Evolutionary conservation across 2,888 invertebrate species (phyloP), one percentile per base, ranked within the genome.

Genomic region (Andricus quercusramuli): DNA sequence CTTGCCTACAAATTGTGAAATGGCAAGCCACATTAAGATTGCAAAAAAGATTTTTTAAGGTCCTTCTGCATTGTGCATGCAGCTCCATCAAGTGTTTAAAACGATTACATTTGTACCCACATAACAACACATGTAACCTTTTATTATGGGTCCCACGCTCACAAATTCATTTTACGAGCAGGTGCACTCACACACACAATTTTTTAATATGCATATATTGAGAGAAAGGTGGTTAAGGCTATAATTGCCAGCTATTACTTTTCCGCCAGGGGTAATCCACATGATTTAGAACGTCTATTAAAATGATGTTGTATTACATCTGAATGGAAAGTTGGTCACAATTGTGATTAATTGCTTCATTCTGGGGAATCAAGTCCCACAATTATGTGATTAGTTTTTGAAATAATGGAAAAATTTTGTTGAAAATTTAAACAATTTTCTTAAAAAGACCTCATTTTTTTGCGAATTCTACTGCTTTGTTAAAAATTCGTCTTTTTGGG

Each of bases 181-280:
- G 51, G 70, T 51, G 51, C 51, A 51, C 51, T 70, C 51, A 9
- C 59, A 70, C 70, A 51, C 70, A 32, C 70, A 70, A 70, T 47
- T n/a, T 29, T 70, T 74, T 56, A 74, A 74, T 74, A 74, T 74
- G 17, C 70, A 74, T 11, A 25, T 32, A 74, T 74, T 51, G 32
- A 74, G 70, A 74, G 70, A 74, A 74, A 74, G 70, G 70, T 74
- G 51, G 51, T 51, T 74, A 51, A 56, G 32, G n/a, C 51, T 56
- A n/a, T 74, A 74, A 74, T 70, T 74, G 29, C 32, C 51, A 32
- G 70, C 51, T 37, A 74, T 56, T 56, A 74, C 70, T 74, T 74
- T 70, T 74, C 51, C 56, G 70, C n/a, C 3, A 22, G 51, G 17
- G 17, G 51, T 56, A 74, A 74, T 74, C 56, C 51, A 74, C 20